phyloP scores from a whole-genome alignment of 2,888 invertebrate species.

The Conus canariensis region DNA sequence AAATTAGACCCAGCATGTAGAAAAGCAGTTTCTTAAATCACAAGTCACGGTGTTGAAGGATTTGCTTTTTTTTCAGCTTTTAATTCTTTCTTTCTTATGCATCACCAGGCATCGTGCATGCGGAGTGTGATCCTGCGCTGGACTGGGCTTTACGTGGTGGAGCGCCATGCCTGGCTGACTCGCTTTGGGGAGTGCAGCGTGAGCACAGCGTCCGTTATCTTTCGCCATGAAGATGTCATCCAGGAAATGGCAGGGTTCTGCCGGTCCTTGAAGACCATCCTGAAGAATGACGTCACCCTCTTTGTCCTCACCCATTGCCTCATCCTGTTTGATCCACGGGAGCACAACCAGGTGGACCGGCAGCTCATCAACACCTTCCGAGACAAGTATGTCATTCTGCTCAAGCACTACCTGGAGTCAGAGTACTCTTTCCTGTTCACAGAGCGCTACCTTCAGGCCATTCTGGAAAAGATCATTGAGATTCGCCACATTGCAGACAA shows the following conservation, averaged over 20 bases:
- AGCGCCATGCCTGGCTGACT: constrained; percentile 91
- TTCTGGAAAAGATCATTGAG: constrained; percentile 40
- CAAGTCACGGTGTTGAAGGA: no score
- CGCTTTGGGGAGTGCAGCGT: constrained; percentile 86
- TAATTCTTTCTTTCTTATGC: no score
- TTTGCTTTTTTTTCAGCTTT: no score
- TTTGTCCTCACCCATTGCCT: constrained; percentile 84
- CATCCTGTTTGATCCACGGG: constrained; percentile 33
- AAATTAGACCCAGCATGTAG: no score
- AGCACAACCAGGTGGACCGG: constrained; percentile 37
- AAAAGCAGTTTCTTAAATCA: no score
- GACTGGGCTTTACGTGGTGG: constrained; percentile 93
- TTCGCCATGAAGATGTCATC: constrained; percentile 72
- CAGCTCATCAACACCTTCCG: constrained; percentile 74
- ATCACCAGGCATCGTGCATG: constrained; percentile 81
- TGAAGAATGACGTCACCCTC: constrained; percentile 91
- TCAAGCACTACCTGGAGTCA: constrained; percentile 77
- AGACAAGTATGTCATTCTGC: constrained; percentile 80
- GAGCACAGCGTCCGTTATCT: constrained; percentile 82
- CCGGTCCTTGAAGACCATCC: constrained; percentile 69
- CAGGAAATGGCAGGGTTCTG: constrained; percentile 74
- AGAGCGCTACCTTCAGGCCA: constrained; percentile 37
- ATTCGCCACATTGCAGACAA: constrained; percentile 24
- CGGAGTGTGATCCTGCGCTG: constrained; percentile 89
- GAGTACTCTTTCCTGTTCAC: constrained; percentile 65